Evolutionary conservation across 2,888 invertebrate genomes (phyloP), one percentile per base, ranked within the genome.

Genomic region (Acronicta alni): DNA sequence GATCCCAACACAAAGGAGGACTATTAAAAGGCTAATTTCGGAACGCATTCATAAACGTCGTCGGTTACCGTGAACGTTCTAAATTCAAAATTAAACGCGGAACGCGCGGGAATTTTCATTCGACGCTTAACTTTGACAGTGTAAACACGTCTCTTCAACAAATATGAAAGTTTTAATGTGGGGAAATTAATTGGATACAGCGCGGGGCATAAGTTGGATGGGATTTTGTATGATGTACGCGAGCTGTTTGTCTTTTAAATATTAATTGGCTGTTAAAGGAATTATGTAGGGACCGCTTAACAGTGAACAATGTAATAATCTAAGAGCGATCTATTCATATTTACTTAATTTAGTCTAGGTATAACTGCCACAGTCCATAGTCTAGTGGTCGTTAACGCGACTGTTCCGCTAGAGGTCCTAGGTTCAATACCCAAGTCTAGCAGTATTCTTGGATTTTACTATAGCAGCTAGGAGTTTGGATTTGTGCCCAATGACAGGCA

Each of bases 21-120:
- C 78, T 66, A 73, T 77, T 75, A 79, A 82, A 83, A 79, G 80
- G 75, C 79, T 83, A 84, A 83, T 84, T 82, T 81, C 76, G 57
- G 80, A 81, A 81, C 81, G 82, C 77, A 79, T 80, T 78, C 82
- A 80, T 82, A 78, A 81, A 77, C 68, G 74, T 58, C 69, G 72
- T 41, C 67, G 72, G 78, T 73, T 74, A 75, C 66, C 65, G 51
- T 58, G 65, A 74, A 55, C 75, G 75, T 80, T 79, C 77, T 69
- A 77, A 82, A 82, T 80, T 81, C 69, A 77, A 82, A 82, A 76
- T 79, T 67, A 66, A 74, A 72, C 60, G 66, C 56, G 45, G 72
- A 76, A 65, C 74, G 72, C 71, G 69, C 49, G 55, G 74, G 51
- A 72, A 74, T 67, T 77, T 59, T 69, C 75, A 72, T 74, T 74